Evolutionary conservation across 2,797 vertebrate genomes (phyloP).

Genomic region (Enteromius anoplus): DNA sequence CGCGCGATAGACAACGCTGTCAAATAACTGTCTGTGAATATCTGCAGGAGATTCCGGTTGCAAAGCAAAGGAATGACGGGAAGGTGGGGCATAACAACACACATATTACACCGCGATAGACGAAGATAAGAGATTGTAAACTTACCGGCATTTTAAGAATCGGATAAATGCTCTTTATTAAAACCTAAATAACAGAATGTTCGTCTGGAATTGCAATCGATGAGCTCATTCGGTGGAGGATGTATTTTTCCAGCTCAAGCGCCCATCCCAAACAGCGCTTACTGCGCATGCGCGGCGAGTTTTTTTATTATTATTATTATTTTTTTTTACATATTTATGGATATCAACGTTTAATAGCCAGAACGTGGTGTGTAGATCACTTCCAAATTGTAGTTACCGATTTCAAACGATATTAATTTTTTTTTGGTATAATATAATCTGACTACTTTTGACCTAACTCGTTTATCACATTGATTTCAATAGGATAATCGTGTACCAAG

Average conservation of each 20-base stretch:
- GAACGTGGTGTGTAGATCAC: neutral
- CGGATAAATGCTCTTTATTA: neutral
- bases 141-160: constrained; percentile 77
- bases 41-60: constrained; percentile 11
- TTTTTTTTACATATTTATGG: neutral
- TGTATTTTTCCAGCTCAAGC: constrained; percentile 41
- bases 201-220: neutral
- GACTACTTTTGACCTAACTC: neutral
- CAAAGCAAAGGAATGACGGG: constrained; percentile 10
- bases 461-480: neutral
- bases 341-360: neutral
- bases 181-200: neutral
- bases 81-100: constrained; percentile 39
- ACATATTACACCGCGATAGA: neutral
- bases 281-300: constrained; percentile 15
- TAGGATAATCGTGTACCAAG: neutral
- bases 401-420: neutral
- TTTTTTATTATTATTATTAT: too few species aligned
- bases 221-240: constrained; percentile 14
- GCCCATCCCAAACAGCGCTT: constrained; percentile 38
- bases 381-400: neutral
- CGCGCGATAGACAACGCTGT: neutral
- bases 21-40: constrained; percentile 4
- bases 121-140: constrained; percentile 27
- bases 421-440: neutral